Percentiles rank a stretch among this genome's conserved stretches.
phyloP scores from a whole-genome alignment of 2,113 vertebrate species.

The Cranoglanis bouderius region DNA sequence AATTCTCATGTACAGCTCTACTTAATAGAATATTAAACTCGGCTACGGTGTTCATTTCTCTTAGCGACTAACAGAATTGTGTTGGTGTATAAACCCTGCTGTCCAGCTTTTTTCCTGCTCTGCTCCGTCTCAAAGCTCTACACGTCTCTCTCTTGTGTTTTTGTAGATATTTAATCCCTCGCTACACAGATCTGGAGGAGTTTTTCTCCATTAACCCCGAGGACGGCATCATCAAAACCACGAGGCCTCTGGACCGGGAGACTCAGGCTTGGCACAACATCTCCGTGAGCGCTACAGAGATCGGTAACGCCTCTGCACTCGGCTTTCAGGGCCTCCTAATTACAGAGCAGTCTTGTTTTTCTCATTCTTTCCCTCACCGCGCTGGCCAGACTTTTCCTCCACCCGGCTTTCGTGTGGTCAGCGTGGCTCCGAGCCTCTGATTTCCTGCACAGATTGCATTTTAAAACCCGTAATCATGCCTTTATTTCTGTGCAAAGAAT shows the following conservation, averaged over 20 bases:
- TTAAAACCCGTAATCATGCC: conserved; percentile 45
- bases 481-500: conserved; percentile 34
- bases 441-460: conserved; percentile 49
- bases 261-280: conserved; percentile 93
- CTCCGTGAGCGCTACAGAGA: conserved; percentile 90
- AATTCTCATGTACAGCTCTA: not conserved
- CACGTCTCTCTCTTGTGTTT: conserved; percentile 39
- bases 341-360: conserved; percentile 43
- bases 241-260: conserved; percentile 89
- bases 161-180: conserved; percentile 92
- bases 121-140: not conserved
- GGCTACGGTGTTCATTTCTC: not conserved
- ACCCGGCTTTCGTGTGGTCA: conserved; percentile 51
- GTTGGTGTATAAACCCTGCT: not conserved
- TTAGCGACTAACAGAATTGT: not conserved
- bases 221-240: conserved; percentile 90
- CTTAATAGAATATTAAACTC: not conserved
- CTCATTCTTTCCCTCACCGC: conserved; percentile 35
- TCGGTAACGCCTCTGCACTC: conserved; percentile 73
- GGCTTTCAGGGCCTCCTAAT: conserved; percentile 40
- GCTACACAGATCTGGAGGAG: conserved; percentile 92
- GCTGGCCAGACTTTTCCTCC: conserved; percentile 12
- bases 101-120: not conserved
- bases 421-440: conserved; percentile 37
- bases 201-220: conserved; percentile 89